Conservation (phyloP, 1,140 invertebrate genomes). For the Trypoxylus dichotomus region DNA sequence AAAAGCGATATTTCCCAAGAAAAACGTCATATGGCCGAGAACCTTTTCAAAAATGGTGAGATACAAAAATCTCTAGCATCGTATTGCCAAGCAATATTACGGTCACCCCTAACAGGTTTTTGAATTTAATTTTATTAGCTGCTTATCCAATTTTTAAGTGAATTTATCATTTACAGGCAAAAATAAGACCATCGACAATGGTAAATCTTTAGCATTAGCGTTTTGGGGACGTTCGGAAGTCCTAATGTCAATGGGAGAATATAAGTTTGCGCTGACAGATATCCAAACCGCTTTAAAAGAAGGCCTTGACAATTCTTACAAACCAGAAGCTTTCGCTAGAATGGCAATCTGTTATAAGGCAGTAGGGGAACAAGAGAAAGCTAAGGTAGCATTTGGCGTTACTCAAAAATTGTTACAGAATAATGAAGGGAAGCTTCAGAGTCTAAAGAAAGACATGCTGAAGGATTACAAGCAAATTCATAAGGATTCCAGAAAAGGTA, state of each 20-base stretch:
- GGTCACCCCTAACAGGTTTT: constrained; percentile 60
- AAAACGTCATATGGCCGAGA: constrained; percentile 56
- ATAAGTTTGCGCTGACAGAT: constrained; percentile 62
- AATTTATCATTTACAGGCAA: constrained; percentile 49
- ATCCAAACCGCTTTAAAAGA: constrained; percentile 63
- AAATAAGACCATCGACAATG: constrained; percentile 59
- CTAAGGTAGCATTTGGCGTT: constrained; percentile 62
- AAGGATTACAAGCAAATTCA: neutral
- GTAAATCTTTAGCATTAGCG: constrained; percentile 62
- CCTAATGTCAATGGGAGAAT: constrained; percentile 58
- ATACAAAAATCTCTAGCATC: constrained; percentile 60
- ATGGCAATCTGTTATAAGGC: constrained; percentile 66
- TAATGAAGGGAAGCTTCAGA: neutral
- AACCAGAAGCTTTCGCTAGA: constrained; percentile 63
- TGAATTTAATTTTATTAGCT: neutral
- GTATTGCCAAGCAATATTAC: constrained; percentile 64
- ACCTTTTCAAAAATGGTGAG: constrained; percentile 54
- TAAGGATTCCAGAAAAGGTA: neutral
- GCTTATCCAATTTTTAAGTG: too few species aligned
- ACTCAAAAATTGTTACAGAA: constrained; percentile 56
- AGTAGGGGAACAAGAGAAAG: constrained; percentile 56
- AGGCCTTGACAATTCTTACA: constrained; percentile 58
- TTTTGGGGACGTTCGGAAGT: constrained; percentile 62
- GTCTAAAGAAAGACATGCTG: constrained; percentile 43
- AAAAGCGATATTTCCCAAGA: constrained; percentile 59